phyloP scores from a whole-genome alignment of 2,797 vertebrate species.

The Macrochelys suwanniensis region DNA sequence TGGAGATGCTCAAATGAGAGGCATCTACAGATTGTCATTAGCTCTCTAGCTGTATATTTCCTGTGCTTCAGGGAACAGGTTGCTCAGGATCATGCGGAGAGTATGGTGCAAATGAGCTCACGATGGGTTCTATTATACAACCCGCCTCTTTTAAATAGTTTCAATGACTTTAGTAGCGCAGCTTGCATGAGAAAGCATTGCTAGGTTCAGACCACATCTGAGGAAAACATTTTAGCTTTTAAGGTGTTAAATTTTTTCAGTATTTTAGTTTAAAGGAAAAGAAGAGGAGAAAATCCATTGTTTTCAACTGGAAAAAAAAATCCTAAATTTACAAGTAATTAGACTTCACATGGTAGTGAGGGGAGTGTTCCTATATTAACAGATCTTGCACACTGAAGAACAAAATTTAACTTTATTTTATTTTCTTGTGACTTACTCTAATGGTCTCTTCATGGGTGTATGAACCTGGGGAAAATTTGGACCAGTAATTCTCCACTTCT shows the following conservation, averaged over 20 bases:
- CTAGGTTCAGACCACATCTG: neutral
- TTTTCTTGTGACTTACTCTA: neutral
- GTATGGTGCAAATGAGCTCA: neutral
- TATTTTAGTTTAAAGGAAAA: neutral
- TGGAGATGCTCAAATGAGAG: neutral
- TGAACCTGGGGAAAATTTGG: neutral
- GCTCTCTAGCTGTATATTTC: too few relatives aligned
- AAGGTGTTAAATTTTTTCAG: neutral
- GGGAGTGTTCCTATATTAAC: neutral
- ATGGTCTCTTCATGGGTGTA: neutral
- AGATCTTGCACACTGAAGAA: neutral
- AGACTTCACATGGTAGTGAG: neutral
- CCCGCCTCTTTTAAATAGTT: neutral
- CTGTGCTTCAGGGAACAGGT: neutral
- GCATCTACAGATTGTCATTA: too few relatives aligned
- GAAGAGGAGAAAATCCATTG: neutral
- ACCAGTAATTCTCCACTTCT: neutral
- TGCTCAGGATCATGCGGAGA: neutral
- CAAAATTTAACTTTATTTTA: neutral
- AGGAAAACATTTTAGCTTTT: neutral
- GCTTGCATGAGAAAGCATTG: neutral
- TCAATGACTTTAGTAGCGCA: neutral
- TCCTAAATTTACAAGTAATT: neutral
- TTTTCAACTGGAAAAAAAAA: neutral
- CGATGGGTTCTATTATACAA: neutral